Evolutionary conservation across 2,888 invertebrate genomes (phyloP).

Genomic region (Phengaris alcon): DNA sequence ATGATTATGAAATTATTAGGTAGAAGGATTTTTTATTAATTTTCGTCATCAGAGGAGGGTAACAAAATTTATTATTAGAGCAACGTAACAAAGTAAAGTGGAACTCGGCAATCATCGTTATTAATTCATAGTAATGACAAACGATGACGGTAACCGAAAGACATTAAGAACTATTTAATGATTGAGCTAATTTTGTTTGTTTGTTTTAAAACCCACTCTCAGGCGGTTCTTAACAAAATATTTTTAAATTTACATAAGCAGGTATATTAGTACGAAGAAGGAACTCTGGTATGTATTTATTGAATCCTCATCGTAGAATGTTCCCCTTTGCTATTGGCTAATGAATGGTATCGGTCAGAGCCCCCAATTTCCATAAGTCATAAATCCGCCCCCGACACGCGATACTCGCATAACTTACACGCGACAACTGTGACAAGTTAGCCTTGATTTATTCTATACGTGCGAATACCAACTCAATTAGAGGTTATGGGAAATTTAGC

Average conservation of each 20-base stretch:
- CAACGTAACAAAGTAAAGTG: too few relatives aligned
- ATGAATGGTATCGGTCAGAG: constrained; percentile 37
- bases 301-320: neutral
- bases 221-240: too few relatives aligned
- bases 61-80: too few relatives aligned
- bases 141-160: too few relatives aligned
- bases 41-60: neutral
- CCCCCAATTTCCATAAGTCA: constrained; percentile 39
- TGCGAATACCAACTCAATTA: constrained; percentile 27
- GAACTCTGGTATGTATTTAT: neutral
- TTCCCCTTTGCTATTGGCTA: constrained; percentile 2
- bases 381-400: constrained; percentile 42
- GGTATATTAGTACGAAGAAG: neutral
- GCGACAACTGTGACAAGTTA: constrained; percentile 57
- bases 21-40: neutral
- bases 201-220: too few relatives aligned
- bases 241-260: too few relatives aligned
- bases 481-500: neutral
- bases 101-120: too few relatives aligned
- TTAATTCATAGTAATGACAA: too few relatives aligned
- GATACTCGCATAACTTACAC: constrained; percentile 57
- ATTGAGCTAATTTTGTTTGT: too few relatives aligned
- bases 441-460: constrained; percentile 54
- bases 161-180: too few relatives aligned
- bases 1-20: neutral